Evolutionary conservation across 1,140 invertebrate genomes (phyloP), one percentile per base, ranked within the genome.

Genomic region (Geopemphigus sp.): DNA sequence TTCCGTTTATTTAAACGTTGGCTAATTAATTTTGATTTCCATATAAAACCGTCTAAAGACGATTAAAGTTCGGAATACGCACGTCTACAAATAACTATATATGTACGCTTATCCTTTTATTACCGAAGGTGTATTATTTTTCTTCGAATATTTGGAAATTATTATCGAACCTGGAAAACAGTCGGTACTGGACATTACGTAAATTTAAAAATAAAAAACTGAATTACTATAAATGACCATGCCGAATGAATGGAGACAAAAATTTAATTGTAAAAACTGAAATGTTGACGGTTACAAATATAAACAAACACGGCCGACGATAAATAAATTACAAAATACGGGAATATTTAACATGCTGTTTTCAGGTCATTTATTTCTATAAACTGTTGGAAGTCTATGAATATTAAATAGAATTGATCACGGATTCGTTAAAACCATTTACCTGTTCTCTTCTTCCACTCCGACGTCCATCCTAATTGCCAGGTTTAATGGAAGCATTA

Each of bases 361-460:
- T 29, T 53, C 19, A 70, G 50, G 66, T 53, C 47, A 54, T 54
- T 72, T 72, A 1, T 24, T 72, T 72, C 26, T 15, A 54, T 72
- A 72, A 72, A 72, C 24, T 72, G 29, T 76, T 24, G 54, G 54
- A 32, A 45, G 29, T 24, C 54, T 59, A 76, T 59, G 56, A 56
- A 39, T n/a, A 73, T 56, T 45, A 76, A 76, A 76, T 24, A 45
- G 4, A 57, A 24, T 59, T 59, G 22, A 78, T 19, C 32, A 15
- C 74, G 32, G 24, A 63, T 24, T 78, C 5, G 22, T 63, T 59
- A 47, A 76, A 78, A 50, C 22, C 47, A 61, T 78, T 78, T 78
- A 78, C 74, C 74, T 63, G 74, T 78, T 61, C 24, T 61, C 24
- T 47, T 78, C 57, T 78, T 59, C 57, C 74, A 78, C n/a, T 26